A percentile compares a stretch with the other conserved stretches of the same genome.
phyloP scores from a whole-genome alignment of 2,113 vertebrate species.

The Myrmophylax atrothorax region DNA sequence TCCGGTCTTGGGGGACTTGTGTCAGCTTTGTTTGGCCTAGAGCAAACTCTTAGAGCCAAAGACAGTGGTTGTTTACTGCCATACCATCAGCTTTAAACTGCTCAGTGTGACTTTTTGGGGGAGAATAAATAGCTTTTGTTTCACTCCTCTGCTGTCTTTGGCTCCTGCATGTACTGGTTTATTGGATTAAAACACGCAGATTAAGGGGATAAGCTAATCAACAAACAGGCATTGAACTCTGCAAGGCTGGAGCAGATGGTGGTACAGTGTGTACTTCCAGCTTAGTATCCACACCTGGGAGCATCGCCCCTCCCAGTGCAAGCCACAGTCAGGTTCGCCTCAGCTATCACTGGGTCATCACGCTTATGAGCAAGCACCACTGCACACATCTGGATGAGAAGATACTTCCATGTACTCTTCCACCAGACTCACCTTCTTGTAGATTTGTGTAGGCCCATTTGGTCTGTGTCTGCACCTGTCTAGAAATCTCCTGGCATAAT shows the following conservation, averaged over 20 bases:
- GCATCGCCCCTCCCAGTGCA: rapidly evolving
- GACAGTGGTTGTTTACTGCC: not conserved
- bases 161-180: not conserved
- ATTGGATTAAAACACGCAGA: slow-evolving; percentile 21
- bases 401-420: rapidly evolving
- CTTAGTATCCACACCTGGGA: not conserved
- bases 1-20: not conserved
- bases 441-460: not conserved
- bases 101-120: not conserved
- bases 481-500: not conserved
- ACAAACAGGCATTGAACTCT: not conserved
- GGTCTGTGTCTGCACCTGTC: not conserved
- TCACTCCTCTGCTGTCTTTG: not conserved
- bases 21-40: not conserved
- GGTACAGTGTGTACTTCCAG: not conserved
- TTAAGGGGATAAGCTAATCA: slow-evolving; percentile 1
- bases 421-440: not conserved
- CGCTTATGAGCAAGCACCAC: not conserved
- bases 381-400: rapidly evolving
- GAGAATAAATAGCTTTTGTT: slow-evolving; percentile 11
- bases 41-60: not conserved
- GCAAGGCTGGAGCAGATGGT: not conserved
- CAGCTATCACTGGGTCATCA: not conserved
- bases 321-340: rapidly evolving
- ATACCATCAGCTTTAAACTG: not conserved